A percentile compares a stretch with the other conserved stretches of the same genome.
Conservation (phyloP, 2,113 vertebrate species). For the Rhinogobius similis region DNA sequence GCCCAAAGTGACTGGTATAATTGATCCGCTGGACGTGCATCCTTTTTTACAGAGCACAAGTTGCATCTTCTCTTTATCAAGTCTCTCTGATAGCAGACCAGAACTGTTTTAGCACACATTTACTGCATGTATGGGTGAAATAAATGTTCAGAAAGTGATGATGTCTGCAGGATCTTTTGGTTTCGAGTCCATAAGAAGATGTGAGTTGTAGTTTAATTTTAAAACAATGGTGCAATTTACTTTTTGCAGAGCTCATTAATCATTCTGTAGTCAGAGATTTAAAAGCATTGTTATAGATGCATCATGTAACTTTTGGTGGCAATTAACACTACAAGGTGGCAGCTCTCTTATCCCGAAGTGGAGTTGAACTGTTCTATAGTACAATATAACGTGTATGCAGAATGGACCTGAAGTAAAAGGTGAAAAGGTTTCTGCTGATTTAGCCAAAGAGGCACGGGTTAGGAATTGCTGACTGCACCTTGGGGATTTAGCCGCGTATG, state of each 20-base stretch:
- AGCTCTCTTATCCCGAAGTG: neutral
- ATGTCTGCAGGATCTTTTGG: slow-evolving; percentile 29
- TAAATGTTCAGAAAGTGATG: slow-evolving; percentile 30
- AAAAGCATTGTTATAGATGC: neutral
- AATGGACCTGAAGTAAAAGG: slow-evolving; percentile 3
- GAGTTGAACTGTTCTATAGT: neutral
- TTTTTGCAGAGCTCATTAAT: neutral
- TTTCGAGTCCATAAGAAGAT: slow-evolving; percentile 7
- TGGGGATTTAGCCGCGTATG: neutral
- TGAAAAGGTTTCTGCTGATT: slow-evolving; percentile 14
- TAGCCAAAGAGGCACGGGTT: neutral
- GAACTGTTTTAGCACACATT: slow-evolving; percentile 31
- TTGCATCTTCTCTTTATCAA: slow-evolving; percentile 35
- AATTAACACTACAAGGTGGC: no score
- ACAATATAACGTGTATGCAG: neutral
- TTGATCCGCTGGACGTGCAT: slow-evolving; percentile 15
- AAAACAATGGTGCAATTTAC: neutral
- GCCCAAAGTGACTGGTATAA: slow-evolving; percentile 27
- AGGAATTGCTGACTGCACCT: neutral
- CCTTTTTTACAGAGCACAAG: slow-evolving; percentile 33
- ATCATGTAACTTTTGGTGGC: neutral
- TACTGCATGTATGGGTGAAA: slow-evolving; percentile 50
- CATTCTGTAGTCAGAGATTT: no score
- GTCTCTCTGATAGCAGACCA: slow-evolving; percentile 22
- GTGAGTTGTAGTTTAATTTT: neutral